Base-by-base conservation (phyloP, 2,113 vertebrate genomes). In the Fulica atra region DNA sequence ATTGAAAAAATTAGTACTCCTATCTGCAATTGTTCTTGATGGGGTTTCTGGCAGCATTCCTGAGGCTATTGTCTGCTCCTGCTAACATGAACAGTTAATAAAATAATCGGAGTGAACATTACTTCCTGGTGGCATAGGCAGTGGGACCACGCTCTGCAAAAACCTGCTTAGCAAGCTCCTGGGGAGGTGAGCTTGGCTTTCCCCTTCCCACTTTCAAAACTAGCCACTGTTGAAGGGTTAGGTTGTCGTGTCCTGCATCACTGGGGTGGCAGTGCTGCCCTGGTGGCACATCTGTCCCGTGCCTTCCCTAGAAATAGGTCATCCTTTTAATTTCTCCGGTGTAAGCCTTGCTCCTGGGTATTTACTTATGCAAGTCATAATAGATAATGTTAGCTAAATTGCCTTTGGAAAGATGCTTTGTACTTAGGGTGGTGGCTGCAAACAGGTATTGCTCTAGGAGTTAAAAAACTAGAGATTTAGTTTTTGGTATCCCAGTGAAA, bases 151-250 rank as follows among this genome's bases (percentile, higher is more conserved):
- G 8, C 21, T 63, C 23, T 42, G 46, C 42, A 86, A 59, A 89
- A 93, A 86, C 90, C 72, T 86, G 90, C 72, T 87, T 53, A 79
- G n/a, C 83, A 56, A 35, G 95, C 91, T 93, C 66, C 26, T 24
- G 20, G 6, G 20, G 24, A 65, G 69, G 11, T 60, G 60, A 80
- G 31, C 20, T 80, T 77, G 42, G 23, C 68, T 86, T 26, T 88
- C 88, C 16, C 33, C 26, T 88, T 76, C 38, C 2, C 4, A 16
- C 40, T 78, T 92, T 40, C 17, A 63, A 90, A 96, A 71, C 29
- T 33, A 92, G 42, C 35, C 40, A 73, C 16, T 4, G 0, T 0
- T 61, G 44, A 73, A 81, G 48, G 42, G 24, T 57, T 81, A 1
- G 2, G 80, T 74, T 26, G 8, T 18, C 8, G 0, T 40, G 53